Percentiles rank a stretch among this genome's conserved stretches.
These are phyloP conservation scores for Tichodroma muraria DNA, from an alignment of 2,113 vertebrate genomes.

Conservation along the genomic window DNA sequence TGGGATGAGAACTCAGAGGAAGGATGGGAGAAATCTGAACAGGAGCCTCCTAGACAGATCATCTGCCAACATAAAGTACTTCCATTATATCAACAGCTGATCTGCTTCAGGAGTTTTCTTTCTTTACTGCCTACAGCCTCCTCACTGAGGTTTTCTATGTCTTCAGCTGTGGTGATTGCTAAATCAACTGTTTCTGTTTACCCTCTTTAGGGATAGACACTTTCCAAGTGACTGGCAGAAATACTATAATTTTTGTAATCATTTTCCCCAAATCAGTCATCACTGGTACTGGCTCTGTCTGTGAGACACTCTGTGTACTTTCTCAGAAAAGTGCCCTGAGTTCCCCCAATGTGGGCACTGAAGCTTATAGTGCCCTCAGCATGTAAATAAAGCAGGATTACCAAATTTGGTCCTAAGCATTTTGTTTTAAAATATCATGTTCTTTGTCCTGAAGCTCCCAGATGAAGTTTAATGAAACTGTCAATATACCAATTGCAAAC, in stretches of 20 bases:
- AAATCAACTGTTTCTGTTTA: not conserved
- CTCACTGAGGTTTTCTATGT: not conserved
- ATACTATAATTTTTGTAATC: not conserved
- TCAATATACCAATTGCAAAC: not conserved
- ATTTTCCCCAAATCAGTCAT: not conserved
- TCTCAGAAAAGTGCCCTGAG: not conserved
- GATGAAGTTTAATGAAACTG: not conserved
- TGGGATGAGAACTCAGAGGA: not conserved
- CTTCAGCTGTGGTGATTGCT: not conserved
- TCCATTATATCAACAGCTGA: not conserved
- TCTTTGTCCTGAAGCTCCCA: not conserved
- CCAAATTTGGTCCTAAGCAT: not conserved
- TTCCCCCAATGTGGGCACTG: fast-evolving
- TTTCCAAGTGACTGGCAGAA: not conserved
- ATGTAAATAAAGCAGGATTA: not conserved
- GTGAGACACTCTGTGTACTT: not conserved
- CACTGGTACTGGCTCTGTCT: not conserved
- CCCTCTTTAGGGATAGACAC: not conserved
- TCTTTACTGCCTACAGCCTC: not conserved
- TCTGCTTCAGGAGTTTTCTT: not conserved
- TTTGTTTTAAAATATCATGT: not conserved
- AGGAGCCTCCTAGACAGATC: not conserved
- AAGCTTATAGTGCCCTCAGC: not conserved
- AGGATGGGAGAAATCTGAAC: not conserved
- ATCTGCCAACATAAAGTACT: not conserved